Conservation (phyloP, 2,888 invertebrate species). For the Lepidocyrtinus sp. region DNA sequence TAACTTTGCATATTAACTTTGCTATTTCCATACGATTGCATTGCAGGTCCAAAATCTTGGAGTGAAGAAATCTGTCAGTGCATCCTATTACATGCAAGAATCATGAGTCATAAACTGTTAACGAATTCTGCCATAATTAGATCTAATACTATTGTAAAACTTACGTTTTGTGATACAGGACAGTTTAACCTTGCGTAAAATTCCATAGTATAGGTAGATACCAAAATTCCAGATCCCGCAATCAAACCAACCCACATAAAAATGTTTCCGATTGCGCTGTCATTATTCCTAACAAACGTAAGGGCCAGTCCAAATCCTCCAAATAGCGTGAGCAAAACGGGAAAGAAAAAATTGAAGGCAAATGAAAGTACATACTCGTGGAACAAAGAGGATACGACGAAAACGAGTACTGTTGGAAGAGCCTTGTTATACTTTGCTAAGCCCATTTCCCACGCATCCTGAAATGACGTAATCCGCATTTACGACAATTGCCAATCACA, state of each 20-base stretch:
- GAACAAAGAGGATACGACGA: slow-evolving; percentile 83
- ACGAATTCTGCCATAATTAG: too few relatives aligned
- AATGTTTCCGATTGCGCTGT: slow-evolving; percentile 80
- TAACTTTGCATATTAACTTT: not conserved
- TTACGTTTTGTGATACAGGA: slow-evolving; percentile 73
- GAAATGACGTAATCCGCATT: not conserved
- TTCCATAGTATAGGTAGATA: slow-evolving; percentile 88
- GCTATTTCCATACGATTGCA: slow-evolving; percentile 54
- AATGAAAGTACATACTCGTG: slow-evolving; percentile 90
- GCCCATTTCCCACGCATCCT: slow-evolving; percentile 68
- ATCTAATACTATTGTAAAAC: slow-evolving; percentile 42
- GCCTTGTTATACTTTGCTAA: slow-evolving; percentile 59
- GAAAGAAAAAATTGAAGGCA: slow-evolving; percentile 89
- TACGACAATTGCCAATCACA: not conserved
- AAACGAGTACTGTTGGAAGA: slow-evolving; percentile 79
- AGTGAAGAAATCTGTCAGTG: slow-evolving; percentile 74
- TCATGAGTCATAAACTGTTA: too few relatives aligned
- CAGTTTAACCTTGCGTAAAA: slow-evolving; percentile 86
- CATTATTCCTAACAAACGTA: slow-evolving; percentile 73
- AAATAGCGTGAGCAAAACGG: slow-evolving; percentile 86
- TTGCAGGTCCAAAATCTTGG: slow-evolving; percentile 74
- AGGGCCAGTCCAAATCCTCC: slow-evolving; percentile 77
- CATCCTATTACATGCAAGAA: slow-evolving; percentile 73
- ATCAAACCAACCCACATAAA: slow-evolving; percentile 87
- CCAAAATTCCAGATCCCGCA: slow-evolving; percentile 83